A percentile compares a stretch with the other conserved stretches of the same genome.
Conservation (phyloP, 2,888 invertebrate genomes). For the Chaitophorus viminalis region DNA sequence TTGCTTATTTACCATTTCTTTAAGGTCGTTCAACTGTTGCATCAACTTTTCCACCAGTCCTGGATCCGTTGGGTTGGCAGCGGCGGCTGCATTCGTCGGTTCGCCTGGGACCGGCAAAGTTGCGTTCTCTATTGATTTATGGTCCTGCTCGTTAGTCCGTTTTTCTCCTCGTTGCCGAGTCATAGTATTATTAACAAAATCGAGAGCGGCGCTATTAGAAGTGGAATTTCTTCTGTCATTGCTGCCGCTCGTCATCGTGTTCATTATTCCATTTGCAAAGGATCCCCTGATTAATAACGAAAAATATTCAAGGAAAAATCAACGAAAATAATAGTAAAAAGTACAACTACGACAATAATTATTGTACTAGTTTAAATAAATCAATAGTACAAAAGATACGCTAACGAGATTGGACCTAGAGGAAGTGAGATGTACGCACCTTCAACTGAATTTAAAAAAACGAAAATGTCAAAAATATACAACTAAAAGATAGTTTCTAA, state of each 20-base stretch:
- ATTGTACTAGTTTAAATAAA: too few relatives aligned
- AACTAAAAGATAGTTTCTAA: too few relatives aligned
- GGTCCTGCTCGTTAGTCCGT: neutral
- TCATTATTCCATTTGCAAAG: neutral
- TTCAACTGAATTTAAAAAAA: too few relatives aligned
- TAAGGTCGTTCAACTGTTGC: slow-evolving; percentile 96
- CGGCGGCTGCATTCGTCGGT: slow-evolving; percentile 56
- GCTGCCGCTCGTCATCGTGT: neutral
- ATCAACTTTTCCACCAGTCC: slow-evolving; percentile 86
- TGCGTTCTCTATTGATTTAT: neutral
- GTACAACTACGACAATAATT: too few relatives aligned
- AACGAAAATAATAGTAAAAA: neutral
- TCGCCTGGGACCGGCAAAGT: neutral
- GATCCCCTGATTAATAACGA: neutral
- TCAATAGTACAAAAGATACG: too few relatives aligned
- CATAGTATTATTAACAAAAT: neutral
- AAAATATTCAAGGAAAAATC: neutral
- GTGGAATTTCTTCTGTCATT: neutral
- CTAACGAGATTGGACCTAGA: too few relatives aligned
- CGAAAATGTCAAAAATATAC: too few relatives aligned
- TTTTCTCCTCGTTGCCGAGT: neutral
- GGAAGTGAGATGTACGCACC: too few relatives aligned
- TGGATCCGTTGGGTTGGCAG: slow-evolving; percentile 66
- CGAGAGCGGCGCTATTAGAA: too few relatives aligned
- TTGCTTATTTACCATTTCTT: slow-evolving; percentile 88